phyloP scores from a whole-genome alignment of 1,140 invertebrate genomes.

The Neotoxoptera formosana region DNA sequence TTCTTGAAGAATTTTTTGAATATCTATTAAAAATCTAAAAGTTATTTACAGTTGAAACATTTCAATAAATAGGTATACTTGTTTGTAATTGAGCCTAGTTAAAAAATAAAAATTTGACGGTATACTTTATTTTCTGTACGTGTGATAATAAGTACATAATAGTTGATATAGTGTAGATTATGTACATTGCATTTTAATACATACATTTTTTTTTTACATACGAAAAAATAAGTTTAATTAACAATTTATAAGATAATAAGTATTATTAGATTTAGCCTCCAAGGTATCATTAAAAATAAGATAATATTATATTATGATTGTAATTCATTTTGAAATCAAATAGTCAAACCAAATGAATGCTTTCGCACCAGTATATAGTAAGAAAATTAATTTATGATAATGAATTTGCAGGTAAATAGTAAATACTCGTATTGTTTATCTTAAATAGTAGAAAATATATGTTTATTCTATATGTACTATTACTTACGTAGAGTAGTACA shows the following conservation, averaged over 20 bases:
- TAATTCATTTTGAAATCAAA: background rate
- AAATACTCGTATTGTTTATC: too few relatives aligned
- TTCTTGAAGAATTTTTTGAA: background rate
- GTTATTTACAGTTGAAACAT: background rate
- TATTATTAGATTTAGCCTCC: background rate
- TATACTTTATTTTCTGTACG: background rate
- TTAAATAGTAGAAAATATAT: too few relatives aligned
- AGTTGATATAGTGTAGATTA: background rate
- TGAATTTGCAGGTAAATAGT: background rate
- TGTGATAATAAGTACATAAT: background rate
- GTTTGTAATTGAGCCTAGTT: background rate
- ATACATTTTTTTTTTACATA: background rate
- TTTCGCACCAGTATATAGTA: background rate
- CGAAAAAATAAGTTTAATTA: background rate
- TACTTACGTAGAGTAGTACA: too few relatives aligned
- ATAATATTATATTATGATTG: background rate
- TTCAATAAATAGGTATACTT: background rate
- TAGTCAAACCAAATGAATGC: background rate
- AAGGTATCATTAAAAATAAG: background rate
- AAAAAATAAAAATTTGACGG: background rate
- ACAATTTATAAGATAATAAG: background rate
- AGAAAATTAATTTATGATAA: constrained; percentile 3
- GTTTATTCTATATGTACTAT: too few relatives aligned
- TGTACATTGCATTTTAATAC: too few relatives aligned
- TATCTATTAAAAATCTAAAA: background rate